Evolutionary conservation across 2,113 vertebrate genomes (phyloP), one percentile per base, ranked within the genome.

Genomic region (Capricornis sumatraensis): DNA sequence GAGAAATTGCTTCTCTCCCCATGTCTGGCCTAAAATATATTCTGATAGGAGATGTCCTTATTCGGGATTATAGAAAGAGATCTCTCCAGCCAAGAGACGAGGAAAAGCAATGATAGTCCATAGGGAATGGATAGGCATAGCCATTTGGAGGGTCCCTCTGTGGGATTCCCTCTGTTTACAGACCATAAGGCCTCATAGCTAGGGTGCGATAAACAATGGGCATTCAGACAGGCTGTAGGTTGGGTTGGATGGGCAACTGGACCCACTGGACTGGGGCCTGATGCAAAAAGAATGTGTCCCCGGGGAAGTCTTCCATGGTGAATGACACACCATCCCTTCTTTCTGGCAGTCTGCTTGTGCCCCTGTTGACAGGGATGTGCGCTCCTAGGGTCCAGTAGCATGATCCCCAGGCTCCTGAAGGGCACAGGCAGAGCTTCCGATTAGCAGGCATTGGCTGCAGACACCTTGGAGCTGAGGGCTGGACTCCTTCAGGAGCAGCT

Each of bases 311-410:
- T 84, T 2, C 17, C 3, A 10, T 57, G 23, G n/a, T 27, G 15
- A 23, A 93, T 47, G 57, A 30, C 7, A 17, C 7, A 74, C 45
- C 36, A 36, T 16, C 28, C 0, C 30, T 74, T 92, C 36, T 36
- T 84, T 67, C 67, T 82, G 58, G 40, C 15, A 62, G 47, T 67
- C 50, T 55, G n/a, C 27, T 30, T 36, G 30, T 17, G 47, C 15
- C 1, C 10, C 87, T n/a, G 3, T 23, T 0, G 4, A 52, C 28
- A 4, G 14, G 25, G 50, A 11, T n/a, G 23, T 27, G 19, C 28
- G 52, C 7, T 25, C 45, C 55, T 78, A 11, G n/a, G 47, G 27
- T 27, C 47, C n/a, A 53, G 17, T 3, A 87, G 47, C 30, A 15
- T 7, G 12, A 45, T 60, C 43, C 62, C 53, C 74, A 57, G 33